phyloP scores from a whole-genome alignment of 1,140 invertebrate species.

The Paralvinella palmiformis region DNA sequence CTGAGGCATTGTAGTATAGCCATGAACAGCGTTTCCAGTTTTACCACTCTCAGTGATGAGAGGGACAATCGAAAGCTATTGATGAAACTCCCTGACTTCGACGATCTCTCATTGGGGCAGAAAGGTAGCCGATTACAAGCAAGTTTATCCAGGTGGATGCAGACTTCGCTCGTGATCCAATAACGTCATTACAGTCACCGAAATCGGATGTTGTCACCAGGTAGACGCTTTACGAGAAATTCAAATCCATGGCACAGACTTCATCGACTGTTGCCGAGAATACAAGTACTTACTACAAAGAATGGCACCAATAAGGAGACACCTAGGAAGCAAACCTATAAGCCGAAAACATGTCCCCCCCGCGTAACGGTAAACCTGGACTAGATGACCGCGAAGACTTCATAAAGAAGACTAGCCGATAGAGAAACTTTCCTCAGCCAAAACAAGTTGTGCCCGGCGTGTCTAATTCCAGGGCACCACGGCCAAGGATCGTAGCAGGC shows the following conservation, averaged over 20 bases:
- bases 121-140: not conserved
- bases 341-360: too few relatives aligned
- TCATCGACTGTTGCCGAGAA: not conserved
- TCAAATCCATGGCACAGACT: not conserved
- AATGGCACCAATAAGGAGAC: not conserved
- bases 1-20: conserved; percentile 16
- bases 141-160: not conserved
- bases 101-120: not conserved
- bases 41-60: not conserved
- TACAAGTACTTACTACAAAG: not conserved
- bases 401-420: not conserved
- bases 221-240: not conserved
- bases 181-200: not conserved
- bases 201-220: not conserved
- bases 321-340: too few relatives aligned
- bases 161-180: not conserved
- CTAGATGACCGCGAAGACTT: not conserved
- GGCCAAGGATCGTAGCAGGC: not conserved
- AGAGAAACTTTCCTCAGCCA: not conserved
- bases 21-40: too few relatives aligned
- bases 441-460: not conserved
- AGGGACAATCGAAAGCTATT: not conserved
- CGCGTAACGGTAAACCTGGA: not conserved
- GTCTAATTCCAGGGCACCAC: not conserved
- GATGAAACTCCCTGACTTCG: not conserved